A percentile compares a stretch with the other conserved stretches of the same genome.
These are phyloP conservation scores for Castor canadensis DNA, from an alignment of 2,113 vertebrate genomes.

Conservation along the genomic window DNA sequence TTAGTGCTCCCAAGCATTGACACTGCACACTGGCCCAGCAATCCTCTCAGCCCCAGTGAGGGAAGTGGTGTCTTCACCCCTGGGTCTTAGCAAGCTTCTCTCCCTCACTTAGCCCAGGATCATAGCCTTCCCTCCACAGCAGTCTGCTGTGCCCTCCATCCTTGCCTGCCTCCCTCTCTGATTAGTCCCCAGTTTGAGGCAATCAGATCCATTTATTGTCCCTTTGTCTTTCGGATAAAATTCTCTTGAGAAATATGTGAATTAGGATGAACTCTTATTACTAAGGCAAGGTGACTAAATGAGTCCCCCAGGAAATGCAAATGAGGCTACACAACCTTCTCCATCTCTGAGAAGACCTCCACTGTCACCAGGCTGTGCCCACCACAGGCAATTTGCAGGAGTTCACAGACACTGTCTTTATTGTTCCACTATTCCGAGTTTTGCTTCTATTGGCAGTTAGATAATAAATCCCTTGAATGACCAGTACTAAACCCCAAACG, in stretches of 20 bases:
- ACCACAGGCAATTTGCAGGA: neutral
- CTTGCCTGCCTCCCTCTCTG: neutral
- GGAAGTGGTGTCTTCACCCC: neutral
- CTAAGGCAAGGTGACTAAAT: neutral
- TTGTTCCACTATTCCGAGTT: neutral
- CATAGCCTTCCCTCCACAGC: neutral
- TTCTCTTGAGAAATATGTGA: neutral
- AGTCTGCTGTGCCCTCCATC: neutral
- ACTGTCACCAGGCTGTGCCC: too few relatives aligned
- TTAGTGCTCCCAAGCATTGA: accelerated
- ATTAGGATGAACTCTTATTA: neutral
- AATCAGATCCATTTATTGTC: neutral
- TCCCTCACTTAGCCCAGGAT: neutral
- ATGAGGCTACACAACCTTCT: neutral
- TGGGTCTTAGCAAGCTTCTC: neutral
- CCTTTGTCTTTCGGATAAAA: neutral
- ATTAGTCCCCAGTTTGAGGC: neutral
- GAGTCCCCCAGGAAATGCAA: neutral
- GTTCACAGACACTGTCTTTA: neutral
- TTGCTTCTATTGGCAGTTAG: too few relatives aligned
- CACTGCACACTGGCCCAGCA: neutral
- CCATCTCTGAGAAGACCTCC: neutral
- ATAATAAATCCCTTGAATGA: neutral
- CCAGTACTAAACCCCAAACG: neutral
- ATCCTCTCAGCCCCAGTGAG: neutral